Base-by-base conservation (phyloP, 2,888 invertebrate species). In the Podabrus alpinus region DNA sequence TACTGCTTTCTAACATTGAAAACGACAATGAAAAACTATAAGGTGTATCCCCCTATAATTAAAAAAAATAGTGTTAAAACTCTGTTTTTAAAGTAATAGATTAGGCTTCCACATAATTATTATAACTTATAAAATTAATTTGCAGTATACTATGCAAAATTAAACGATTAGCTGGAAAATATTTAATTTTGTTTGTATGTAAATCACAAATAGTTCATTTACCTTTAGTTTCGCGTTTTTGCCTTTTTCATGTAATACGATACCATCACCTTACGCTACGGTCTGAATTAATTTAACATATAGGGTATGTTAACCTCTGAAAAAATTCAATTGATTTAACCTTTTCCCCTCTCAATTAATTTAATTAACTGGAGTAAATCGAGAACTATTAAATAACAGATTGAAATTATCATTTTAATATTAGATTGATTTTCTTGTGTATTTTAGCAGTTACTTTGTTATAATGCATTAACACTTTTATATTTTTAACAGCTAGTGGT, bases 401-500 rank as follows among this genome's bases (percentile, higher is more conserved):
- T 45, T 45, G n/a, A 45, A 45, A n/a, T n/a, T 13, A n/a, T 45
- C n/a, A 7, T 1, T 45, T 13, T 45, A 45, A 45, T 45, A 7
- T 45, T 45, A 45, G n/a, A 45, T n/a, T 45, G 21, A 2, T 9
- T 45, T 45, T 7, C 13, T 45, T 45, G n/a, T n/a, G n/a, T 45
- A 45, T 45, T 45, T n/a, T 45, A n/a, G n/a, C 7, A n/a, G 13
- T 2, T 21, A 21, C 3, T 45, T 45, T n/a, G n/a, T 45, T 45
- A n/a, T n/a, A 45, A 45, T 60, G 72, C 25, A 74, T 78, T 62
- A 75, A 71, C 59, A 78, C 72, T 69, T 61, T 69, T 79, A 70
- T 82, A 81, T 76, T 88, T 88, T 89, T 90, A 90, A 87, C 92
- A 96, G 95, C 91, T 95, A 83, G 87, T 93, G 85, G 94, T 95